Base-by-base conservation (phyloP, 1,140 invertebrate species). In the Trachymyrmex cornetzi region DNA sequence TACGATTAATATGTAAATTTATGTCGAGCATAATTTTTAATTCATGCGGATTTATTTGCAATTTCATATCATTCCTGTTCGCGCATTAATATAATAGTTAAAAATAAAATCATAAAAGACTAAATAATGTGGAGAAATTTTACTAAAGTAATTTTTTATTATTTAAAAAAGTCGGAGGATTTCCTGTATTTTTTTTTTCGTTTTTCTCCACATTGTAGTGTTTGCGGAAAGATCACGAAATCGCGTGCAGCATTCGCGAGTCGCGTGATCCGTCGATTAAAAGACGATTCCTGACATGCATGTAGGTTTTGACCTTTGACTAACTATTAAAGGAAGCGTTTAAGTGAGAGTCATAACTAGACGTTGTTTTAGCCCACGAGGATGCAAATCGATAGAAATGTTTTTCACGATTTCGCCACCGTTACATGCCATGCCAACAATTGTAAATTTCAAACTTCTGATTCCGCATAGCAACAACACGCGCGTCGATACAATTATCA, bases 201-300 rank as follows among this genome's bases (percentile, higher is more conserved):
- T 1, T 12, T 22, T 2, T 6, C 14, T 27, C 22, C 24, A 24
- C 24, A 69, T 69, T 30, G 11, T 0, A 44, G 22, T 71, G 22
- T 71, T 81, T 59, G 19, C 50, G 48, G 34, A 71, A 81, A 71
- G 48, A 81, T 81, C 64, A 81, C 79, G 79, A 81, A 71, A 81
- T 81, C 64, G 79, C 77, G 63, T 81, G 77, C 30, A 7, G 19
- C 24, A 30, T 79, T 66, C 61, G 19, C 22, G 64, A 69, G 30
- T 81, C 48, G 77, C 79, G 79, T 81, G 79, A 71, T 59, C 3
- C 64, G 34, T n/a, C 64, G 79, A 81, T 24, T 44, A 81, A 81
- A 79, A 64, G 77, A 80, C 77, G 61, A 79, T 24, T 80, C n/a
- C 63, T 67, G 64, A 81, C 63, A 48, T 81, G n/a, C 16, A 38